Base-by-base conservation (phyloP, 2,797 vertebrate species). In the Serranus cabrilla region DNA sequence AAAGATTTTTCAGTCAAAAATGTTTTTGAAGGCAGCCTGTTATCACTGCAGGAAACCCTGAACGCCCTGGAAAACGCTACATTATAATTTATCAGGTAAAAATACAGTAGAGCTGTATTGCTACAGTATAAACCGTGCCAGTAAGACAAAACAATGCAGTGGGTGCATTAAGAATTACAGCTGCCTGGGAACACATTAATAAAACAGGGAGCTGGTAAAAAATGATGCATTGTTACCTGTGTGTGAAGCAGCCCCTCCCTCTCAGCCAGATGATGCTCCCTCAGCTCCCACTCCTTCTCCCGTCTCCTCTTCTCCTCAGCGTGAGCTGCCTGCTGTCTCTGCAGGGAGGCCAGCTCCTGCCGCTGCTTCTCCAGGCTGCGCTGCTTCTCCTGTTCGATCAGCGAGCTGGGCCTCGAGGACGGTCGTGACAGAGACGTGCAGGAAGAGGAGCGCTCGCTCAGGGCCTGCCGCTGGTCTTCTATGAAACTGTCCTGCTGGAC, bases 311-410 rank as follows among this genome's bases (percentile, higher is more conserved):
- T 95, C 91, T 99, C 97, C 84, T 97, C 97, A 49, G 94, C 95
- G 59, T 97, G 96, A 78, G 97, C 96, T 0, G 94, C 89, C 90
- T 97, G 97, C 85, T 97, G 97, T 80, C 95, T 95, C 91, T 97
- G 97, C 77, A 99, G 95, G 74, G 96, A 94, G 14, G 97, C 95
- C 80, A 97, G 58, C 73, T 99, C 98, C 94, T 99, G 98, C 27
- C 98, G 95, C 89, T 98, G 98, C 89, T 97, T 97, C 92, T 99
- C 97, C 91, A 99, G 91, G 91, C 95, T 99, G 75, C 98, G 97
- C 92, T 99, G 97, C 93, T 99, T 99, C 94, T 99, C 98, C 93
- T 99, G 98, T 82, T 99, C 98, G 1, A 97, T 92, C 81, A 99
- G 94, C 0, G 97, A 97, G 76, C 93, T 90, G 13, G 97, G 96